Base-by-base conservation (phyloP, 2,797 vertebrate genomes). In the Cyprinella venusta region DNA sequence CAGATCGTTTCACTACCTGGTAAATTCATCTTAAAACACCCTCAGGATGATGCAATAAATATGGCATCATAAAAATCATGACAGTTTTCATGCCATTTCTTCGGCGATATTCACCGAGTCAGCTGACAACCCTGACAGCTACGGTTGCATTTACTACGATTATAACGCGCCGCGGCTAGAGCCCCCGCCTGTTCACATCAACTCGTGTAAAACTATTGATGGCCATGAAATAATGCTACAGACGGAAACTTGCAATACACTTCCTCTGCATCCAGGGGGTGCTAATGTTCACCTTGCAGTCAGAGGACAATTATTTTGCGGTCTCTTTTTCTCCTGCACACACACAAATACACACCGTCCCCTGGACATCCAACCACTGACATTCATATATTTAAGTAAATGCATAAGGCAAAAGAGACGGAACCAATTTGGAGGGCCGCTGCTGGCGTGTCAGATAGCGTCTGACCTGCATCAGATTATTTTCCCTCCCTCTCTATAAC, bases 401-500 rank as follows among this genome's bases (percentile, higher is more conserved):
- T 87, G 87, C 86, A 91, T 84, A 88, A 89, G 80, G 86, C 84
- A 86, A 88, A 84, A 89, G 76, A 88, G 84, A 88, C 86, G 81
- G 82, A 67, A 86, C 69, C 48, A 82, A 86, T 87, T 83, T 91
- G 86, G 83, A 79, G 74, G 86, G 86, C 70, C 86, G 85, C 85
- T 86, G 89, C 82, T 89, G 89, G 85, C 89, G 81, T 93, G 92
- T 92, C 90, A 94, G 89, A 92, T 93, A 91, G 91, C 91, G 90
- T 91, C 92, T 92, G 93, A 93, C 92, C 93, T 91, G 91, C 86
- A 90, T 91, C 84, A 89, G 88, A 89, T 87, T 48, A 78, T 87
- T 90, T 90, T 83, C 86, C 76, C 69, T 82, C 56, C 63, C 79
- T 77, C 42, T 85, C 91, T 92, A 88, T 88, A 90, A 86, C 89